Base-by-base conservation (phyloP, 2,888 invertebrate species). In the Ochropleura plecta region DNA sequence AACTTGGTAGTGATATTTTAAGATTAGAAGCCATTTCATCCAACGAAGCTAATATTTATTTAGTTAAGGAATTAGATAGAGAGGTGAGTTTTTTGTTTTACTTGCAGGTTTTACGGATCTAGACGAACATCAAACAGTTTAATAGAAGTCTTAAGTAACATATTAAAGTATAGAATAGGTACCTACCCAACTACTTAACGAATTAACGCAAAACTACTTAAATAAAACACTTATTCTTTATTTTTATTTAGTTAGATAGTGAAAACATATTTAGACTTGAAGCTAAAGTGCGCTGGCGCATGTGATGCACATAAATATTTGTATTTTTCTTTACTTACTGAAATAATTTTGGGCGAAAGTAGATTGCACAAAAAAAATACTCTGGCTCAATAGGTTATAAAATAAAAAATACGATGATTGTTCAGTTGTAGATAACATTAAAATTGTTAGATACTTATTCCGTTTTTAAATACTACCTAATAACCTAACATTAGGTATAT, bases 11-110 rank as follows among this genome's bases (percentile, higher is more conserved):
- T 94, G 98, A 98, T 93, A 97, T 99, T 84, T 97, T 99, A 92
- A 97, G 98, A 92, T 97, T 99, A 89, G 98, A 98, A 96, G 98
- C 98, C 95, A 97, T 97, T 89, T 98, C 98, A 88, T 96, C 97
- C 88, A 98, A 97, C 93, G 98, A 98, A 97, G 99, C 99, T 87
- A 98, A 98, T 94, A 97, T 99, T 90, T 98, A 98, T 95, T 97
- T 99, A 93, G 98, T 98, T 95, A 98, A 98, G 96, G 98, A 98
- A 95, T 97, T 99, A 90, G 99, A 99, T 96, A 97, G 99, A 95
- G 99, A 99, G 97, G 98, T 98, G 94, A 94, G 91, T 88, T 42
- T 6, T 18, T 53, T 55, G 4, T 14, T 3, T 14, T 16, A 14
- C 0, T 55, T 42, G 20, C n/a, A 9, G 16, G 5, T 44, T 30